Evolutionary conservation across 2,888 invertebrate species (phyloP).

Genomic region (Drosophila ezoana): DNA sequence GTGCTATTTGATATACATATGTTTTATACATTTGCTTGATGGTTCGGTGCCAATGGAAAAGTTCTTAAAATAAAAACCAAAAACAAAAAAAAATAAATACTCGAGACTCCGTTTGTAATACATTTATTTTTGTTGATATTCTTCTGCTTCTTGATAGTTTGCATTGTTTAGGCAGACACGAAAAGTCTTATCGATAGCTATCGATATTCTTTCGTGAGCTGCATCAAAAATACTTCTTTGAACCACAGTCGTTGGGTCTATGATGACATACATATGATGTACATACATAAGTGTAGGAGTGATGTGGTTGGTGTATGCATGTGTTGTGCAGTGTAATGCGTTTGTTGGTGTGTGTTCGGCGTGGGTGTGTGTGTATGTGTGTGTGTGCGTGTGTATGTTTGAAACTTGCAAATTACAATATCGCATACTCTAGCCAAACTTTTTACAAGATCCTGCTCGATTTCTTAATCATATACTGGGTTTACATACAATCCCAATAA

Average conservation of each 20-base stretch:
- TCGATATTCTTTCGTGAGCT: slow-evolving; percentile 31
- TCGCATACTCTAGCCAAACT: slow-evolving; percentile 65
- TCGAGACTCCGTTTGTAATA: slow-evolving; percentile 75
- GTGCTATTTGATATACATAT: slow-evolving; percentile 14
- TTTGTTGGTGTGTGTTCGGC: slow-evolving; percentile 22
- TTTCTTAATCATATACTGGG: slow-evolving; percentile 30
- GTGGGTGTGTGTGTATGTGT: slow-evolving; percentile 22
- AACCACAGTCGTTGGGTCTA: slow-evolving; percentile 59
- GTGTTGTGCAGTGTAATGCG: slow-evolving; percentile 39
- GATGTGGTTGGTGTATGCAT: slow-evolving; percentile 19
- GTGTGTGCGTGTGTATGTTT: slow-evolving; percentile 31
- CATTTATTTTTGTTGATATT: slow-evolving; percentile 57
- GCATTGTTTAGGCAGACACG: slow-evolving; percentile 33
- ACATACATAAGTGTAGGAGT: slow-evolving; percentile 20
- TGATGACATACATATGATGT: slow-evolving; percentile 11
- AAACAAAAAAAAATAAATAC: slow-evolving; percentile 48
- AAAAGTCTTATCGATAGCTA: slow-evolving; percentile 8
- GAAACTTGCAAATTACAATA: slow-evolving; percentile 73
- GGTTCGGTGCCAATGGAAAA: slow-evolving; percentile 32
- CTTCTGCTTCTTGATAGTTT: slow-evolving; percentile 44
- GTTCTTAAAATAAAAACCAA: slow-evolving; percentile 30
- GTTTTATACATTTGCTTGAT: slow-evolving; percentile 8
- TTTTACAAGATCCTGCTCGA: slow-evolving; percentile 55
- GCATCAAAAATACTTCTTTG: slow-evolving; percentile 68
- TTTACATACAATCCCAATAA: slow-evolving; percentile 12